Evolutionary conservation across 2,113 vertebrate species (phyloP).

Genomic region (Calidris pugnax): DNA sequence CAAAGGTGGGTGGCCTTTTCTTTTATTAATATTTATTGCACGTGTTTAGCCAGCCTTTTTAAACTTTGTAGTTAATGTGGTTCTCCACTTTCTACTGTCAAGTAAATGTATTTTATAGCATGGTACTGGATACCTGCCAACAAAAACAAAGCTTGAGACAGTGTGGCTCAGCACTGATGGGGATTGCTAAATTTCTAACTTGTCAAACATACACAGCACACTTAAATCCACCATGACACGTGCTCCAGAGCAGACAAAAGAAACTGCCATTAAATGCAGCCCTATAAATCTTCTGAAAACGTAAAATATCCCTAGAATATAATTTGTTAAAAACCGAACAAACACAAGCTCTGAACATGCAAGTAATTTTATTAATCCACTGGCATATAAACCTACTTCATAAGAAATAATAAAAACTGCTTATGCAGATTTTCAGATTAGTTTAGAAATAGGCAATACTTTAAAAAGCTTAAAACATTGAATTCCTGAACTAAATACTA

Average conservation of each 20-base stretch:
- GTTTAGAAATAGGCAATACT: background rate
- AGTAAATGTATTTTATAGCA: conserved; percentile 74
- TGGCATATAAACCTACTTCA: background rate
- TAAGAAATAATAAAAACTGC: background rate
- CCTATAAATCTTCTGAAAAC: conserved; percentile 24
- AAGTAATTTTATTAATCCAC: background rate
- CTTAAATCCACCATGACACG: conserved; percentile 65
- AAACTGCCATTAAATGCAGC: conserved; percentile 40
- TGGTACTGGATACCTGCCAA: conserved; percentile 73
- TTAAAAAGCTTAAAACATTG: background rate
- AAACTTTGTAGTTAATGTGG: conserved; percentile 71
- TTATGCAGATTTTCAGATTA: background rate
- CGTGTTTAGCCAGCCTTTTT: conserved; percentile 72
- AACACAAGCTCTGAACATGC: background rate
- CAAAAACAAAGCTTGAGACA: conserved; percentile 70
- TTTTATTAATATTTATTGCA: conserved; percentile 77
- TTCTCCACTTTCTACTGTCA: conserved; percentile 74
- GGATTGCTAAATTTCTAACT: conserved; percentile 60
- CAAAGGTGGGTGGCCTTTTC: conserved; percentile 74
- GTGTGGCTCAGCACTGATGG: conserved; percentile 24
- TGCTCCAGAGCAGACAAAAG: conserved; percentile 45
- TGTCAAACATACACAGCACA: conserved; percentile 71
- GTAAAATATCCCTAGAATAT: background rate
- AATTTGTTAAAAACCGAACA: conserved; percentile 15
- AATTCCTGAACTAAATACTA: background rate